phyloP scores from a whole-genome alignment of 1,140 invertebrate species.

The Megathymus violae region DNA sequence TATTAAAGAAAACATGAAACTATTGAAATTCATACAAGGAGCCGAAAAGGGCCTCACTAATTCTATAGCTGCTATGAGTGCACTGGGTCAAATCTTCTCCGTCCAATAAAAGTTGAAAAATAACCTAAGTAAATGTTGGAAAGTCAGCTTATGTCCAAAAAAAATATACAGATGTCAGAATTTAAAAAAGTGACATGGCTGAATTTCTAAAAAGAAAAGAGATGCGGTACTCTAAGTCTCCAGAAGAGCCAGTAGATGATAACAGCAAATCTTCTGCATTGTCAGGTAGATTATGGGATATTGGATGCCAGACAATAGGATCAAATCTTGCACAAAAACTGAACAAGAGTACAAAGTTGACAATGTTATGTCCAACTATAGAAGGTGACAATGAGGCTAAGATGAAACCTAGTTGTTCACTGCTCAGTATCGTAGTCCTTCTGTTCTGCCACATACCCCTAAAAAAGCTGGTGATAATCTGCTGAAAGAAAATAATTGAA shows the following conservation, averaged over 20 bases:
- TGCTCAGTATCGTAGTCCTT: slow-evolving; percentile 46
- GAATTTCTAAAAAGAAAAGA: slow-evolving; percentile 76
- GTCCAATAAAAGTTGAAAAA: slow-evolving; percentile 65
- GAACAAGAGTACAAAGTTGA: slow-evolving; percentile 67
- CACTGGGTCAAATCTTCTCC: slow-evolving; percentile 63
- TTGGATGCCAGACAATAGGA: slow-evolving; percentile 74
- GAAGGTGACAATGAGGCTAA: slow-evolving; percentile 63
- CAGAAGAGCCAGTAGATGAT: slow-evolving; percentile 49
- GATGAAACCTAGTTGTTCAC: slow-evolving; percentile 70
- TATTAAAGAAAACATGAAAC: slow-evolving; percentile 84
- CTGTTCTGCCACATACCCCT: slow-evolving; percentile 41
- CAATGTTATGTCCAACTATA: slow-evolving; percentile 67
- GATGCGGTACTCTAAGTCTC: slow-evolving; percentile 50
- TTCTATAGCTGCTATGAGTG: slow-evolving; percentile 48
- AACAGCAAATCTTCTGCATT: slow-evolving; percentile 58
- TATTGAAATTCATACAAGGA: slow-evolving; percentile 82
- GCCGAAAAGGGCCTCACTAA: slow-evolving; percentile 63
- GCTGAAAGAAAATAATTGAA: slow-evolving; percentile 65
- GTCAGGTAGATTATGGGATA: slow-evolving; percentile 63
- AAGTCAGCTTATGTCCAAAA: slow-evolving; percentile 60
- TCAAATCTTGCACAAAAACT: slow-evolving; percentile 68
- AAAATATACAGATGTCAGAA: slow-evolving; percentile 58
- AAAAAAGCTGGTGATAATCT: slow-evolving; percentile 57
- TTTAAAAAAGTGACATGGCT: slow-evolving; percentile 79
- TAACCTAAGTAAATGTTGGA: slow-evolving; percentile 52